Base-by-base conservation (phyloP, 2,888 invertebrate species). In the Hipparchia semele region DNA sequence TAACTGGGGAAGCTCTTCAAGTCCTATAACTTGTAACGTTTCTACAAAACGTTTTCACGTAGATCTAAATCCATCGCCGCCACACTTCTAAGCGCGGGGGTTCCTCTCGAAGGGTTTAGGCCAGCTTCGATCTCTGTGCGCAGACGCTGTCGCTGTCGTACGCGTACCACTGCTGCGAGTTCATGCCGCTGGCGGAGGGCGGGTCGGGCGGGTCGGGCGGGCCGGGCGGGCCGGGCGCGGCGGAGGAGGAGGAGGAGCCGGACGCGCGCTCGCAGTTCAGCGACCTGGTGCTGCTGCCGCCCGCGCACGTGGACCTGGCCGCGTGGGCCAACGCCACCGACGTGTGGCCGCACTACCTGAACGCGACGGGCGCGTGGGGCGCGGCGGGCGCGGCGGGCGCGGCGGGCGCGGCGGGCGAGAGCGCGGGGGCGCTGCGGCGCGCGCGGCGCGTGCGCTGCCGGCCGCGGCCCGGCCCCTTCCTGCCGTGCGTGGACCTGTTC, bases 131-230 rank as follows among this genome's bases (percentile, higher is more conserved):
- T 39, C 39, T 39, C 39, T 39, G 5, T 39, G 87, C 72, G 9
- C 90, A 97, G 92, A 97, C 96, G 10, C 94, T 99, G 83, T 96
- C 97, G 59, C 92, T 99, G 58, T 97, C 98, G 0, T 99, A 99
- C 90, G 99, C 99, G 79, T 99, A 99, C 92, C 99, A 99, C 88
- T 99, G 99, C 92, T 99, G 99, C 91, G 97, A 98, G 77, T 98
- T 98, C 91, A 88, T 97, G 83, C 96, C 97, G 64, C 90, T 96
- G 80, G 94, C 95, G 80, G 95, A 95, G 96, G 76, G 95, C 95
- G 9, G 86, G 95, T 93, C 94, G 59, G 59, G 58, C 67, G 79
- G n/a, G n/a, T 93, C 90, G 33, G 80, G 49, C 95, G 96, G 51
- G 95, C 23, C 94, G 59, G 59, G 59, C 67, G 79, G n/a, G n/a